These are phyloP conservation scores for Solenopsis fugax DNA, from an alignment of 1,140 invertebrate species.

Conservation along the genomic window DNA sequence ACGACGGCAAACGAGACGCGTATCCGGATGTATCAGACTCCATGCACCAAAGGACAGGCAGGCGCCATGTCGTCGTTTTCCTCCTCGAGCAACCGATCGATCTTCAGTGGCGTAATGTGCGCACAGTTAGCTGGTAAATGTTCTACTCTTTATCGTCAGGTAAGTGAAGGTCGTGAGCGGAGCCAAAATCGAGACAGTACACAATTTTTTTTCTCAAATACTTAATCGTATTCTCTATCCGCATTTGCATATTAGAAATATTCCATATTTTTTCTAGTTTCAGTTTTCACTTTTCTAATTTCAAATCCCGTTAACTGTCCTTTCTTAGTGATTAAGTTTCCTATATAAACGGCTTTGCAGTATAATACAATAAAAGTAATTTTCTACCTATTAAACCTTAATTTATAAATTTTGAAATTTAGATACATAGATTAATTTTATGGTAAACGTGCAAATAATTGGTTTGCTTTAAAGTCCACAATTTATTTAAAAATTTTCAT, in stretches of 20 bases:
- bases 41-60: background rate
- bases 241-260: no score
- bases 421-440: background rate
- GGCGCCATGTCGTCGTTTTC: slow-evolving; percentile 54
- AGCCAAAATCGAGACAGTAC: background rate
- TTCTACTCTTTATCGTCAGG: background rate
- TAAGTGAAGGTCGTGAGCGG: slow-evolving; percentile 41
- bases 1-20: slow-evolving; percentile 3
- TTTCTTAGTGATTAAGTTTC: slow-evolving; percentile 4
- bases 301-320: background rate
- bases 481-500: background rate
- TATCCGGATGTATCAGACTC: slow-evolving; percentile 30
- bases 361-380: background rate
- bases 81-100: slow-evolving; percentile 27
- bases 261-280: background rate
- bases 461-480: background rate
- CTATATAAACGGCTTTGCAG: background rate
- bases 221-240: background rate
- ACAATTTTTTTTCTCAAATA: background rate
- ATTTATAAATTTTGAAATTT: background rate
- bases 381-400: background rate
- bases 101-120: slow-evolving; percentile 43
- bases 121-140: slow-evolving; percentile 33
- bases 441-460: background rate
- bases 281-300: background rate